Conservation (phyloP, 2,113 vertebrate genomes). For the Nannobrachium achirus region DNA sequence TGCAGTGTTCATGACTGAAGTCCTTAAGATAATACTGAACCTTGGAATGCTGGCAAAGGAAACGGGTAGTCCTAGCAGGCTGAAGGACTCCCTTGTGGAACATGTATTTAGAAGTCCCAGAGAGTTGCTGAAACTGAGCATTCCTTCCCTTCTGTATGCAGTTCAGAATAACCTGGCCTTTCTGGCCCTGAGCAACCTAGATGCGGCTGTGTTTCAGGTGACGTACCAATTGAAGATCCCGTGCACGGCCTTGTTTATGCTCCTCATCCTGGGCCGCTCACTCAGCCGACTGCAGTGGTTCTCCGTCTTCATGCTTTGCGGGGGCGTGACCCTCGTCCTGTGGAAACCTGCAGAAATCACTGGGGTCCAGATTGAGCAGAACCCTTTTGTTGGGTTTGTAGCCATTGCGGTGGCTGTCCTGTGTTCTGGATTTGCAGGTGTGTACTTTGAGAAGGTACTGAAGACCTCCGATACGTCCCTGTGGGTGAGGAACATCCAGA, state of each 20-base stretch:
- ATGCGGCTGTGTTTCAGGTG: conserved; percentile 98
- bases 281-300: conserved; percentile 94
- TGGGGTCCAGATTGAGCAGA: conserved; percentile 94
- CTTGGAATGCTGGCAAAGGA: conserved; percentile 92
- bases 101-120: too few species aligned
- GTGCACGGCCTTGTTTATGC: too few species aligned
- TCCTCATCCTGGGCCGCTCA: conserved; percentile 91
- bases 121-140: conserved; percentile 89
- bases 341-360: conserved; percentile 90
- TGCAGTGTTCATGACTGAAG: conserved; percentile 90
- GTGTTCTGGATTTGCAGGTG: too few species aligned
- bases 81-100: too few species aligned
- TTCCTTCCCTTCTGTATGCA: conserved; percentile 93
- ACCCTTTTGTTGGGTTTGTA: conserved; percentile 90
- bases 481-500: too few species aligned
- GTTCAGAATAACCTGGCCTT: conserved; percentile 99
- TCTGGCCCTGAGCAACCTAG: conserved; percentile 93
- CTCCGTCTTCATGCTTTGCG: conserved; percentile 93
- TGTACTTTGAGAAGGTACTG: too few species aligned
- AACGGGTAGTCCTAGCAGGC: conserved; percentile 81
- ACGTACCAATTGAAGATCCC: conserved; percentile 98
- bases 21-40: conserved; percentile 92
- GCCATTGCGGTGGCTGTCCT: too few species aligned
- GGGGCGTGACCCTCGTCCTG: conserved; percentile 91
- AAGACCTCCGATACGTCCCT: too few species aligned